phyloP scores from a whole-genome alignment of 2,113 vertebrate genomes.

The Ammospiza nelsoni region DNA sequence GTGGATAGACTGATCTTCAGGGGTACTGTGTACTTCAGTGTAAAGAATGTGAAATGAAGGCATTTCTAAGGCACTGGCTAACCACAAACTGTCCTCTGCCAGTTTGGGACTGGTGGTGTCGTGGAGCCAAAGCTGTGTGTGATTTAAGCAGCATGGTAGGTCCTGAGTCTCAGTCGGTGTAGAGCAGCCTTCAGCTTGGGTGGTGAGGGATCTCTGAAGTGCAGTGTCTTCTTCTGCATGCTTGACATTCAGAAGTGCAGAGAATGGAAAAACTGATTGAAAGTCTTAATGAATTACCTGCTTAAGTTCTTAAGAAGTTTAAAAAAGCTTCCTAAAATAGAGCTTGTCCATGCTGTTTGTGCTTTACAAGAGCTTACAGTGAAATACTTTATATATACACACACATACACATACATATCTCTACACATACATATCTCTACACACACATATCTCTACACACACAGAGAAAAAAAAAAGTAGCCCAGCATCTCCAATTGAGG shows the following conservation, averaged over 20 bases:
- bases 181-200: background rate
- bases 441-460: background rate
- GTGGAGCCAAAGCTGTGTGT: background rate
- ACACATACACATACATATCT: too few relatives aligned
- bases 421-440: too few relatives aligned
- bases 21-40: background rate
- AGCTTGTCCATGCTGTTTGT: background rate
- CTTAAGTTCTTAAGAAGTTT: background rate
- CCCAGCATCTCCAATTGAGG: background rate
- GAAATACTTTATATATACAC: background rate
- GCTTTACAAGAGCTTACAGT: background rate
- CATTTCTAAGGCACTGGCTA: background rate
- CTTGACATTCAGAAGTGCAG: background rate
- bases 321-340: constrained; percentile 25
- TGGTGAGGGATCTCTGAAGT: background rate
- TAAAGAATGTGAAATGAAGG: background rate
- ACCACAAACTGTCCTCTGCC: background rate
- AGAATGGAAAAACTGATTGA: constrained; percentile 20
- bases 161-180: background rate
- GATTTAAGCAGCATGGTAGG: rapidly evolving
- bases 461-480: background rate
- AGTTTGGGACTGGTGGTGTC: background rate
- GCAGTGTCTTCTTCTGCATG: background rate
- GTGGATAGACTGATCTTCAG: background rate
- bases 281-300: constrained; percentile 24